These are phyloP conservation scores for honey bee (Apis mellifera) DNA, from an alignment of 1,140 invertebrate genomes.

Conservation along the genomic window Amel_HAv3.1 CM009941.2:16084501-16085000, in stretches of 20 bases:
- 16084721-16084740: conserved; percentile 68
- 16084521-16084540: conserved; percentile 8
- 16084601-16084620: neutral
- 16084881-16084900: neutral
- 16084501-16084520: neutral
- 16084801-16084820: neutral
- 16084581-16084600: neutral
- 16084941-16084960: conserved; percentile 8
- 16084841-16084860: neutral
- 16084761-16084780: conserved; percentile 67
- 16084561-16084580: neutral
- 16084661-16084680: conserved; percentile 28
- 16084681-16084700: conserved; percentile 64
- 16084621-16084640: neutral
- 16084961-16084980: conserved; percentile 41
- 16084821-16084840: neutral
- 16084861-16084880: neutral
- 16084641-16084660: neutral
- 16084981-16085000: conserved; percentile 61
- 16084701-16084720: conserved; percentile 65
- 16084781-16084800: conserved; percentile 51
- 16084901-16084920: neutral
- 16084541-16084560: neutral
- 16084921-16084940: neutral
- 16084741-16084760: conserved; percentile 64